Conservation (phyloP, 2,888 invertebrate species). For the Panzeria rudis region DNA sequence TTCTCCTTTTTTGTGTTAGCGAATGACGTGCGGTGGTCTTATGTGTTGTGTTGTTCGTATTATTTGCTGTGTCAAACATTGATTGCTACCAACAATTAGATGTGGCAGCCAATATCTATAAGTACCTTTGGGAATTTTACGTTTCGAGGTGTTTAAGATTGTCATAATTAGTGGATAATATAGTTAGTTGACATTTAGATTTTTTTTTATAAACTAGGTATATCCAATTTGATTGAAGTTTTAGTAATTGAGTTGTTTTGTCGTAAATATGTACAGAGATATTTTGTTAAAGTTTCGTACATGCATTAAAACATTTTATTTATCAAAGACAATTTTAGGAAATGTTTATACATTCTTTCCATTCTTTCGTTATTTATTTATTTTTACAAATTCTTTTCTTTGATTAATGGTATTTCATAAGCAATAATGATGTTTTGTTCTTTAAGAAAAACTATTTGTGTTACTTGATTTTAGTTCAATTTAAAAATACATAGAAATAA, state of each 20-base stretch:
- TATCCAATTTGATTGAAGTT: conserved; percentile 14
- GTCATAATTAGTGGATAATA: conserved; percentile 49
- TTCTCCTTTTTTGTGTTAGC: conserved; percentile 43
- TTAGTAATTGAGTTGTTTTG: conserved; percentile 50
- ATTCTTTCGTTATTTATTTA: not conserved
- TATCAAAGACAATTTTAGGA: not conserved
- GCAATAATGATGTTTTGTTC: not conserved
- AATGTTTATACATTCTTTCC: not conserved
- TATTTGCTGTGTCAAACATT: conserved; percentile 55
- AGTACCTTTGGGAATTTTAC: conserved; percentile 60
- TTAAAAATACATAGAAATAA: not conserved
- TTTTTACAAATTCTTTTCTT: not conserved
- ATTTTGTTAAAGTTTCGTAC: conserved; percentile 36
- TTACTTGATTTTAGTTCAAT: not conserved
- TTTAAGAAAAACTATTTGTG: not conserved
- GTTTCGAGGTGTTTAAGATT: conserved; percentile 45
- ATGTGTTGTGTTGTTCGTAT: conserved; percentile 37
- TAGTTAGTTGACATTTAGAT: conserved; percentile 17
- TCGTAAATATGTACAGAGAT: conserved; percentile 37
- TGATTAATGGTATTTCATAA: conserved; percentile 1
- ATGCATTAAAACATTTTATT: not conserved
- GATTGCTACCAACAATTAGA: conserved; percentile 62
- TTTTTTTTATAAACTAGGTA: not conserved
- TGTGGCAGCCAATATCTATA: conserved; percentile 3
- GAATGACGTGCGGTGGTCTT: conserved; percentile 78